Percentiles rank a stretch among this genome's conserved stretches.
Evolutionary conservation across 2,888 invertebrate genomes (phyloP).

Genomic region (Silvanus unidentatus): DNA sequence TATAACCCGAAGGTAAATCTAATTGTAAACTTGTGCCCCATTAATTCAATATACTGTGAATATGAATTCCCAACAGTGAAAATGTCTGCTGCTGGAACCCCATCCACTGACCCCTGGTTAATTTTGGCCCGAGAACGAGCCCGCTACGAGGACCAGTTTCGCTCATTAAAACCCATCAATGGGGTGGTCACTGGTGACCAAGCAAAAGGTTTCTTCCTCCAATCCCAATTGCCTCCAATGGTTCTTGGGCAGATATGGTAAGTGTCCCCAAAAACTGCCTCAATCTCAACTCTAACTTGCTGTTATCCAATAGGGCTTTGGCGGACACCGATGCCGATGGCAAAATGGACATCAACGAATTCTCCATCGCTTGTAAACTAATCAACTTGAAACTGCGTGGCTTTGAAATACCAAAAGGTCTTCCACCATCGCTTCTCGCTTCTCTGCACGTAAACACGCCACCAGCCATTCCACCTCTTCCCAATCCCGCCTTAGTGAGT

Average conservation of each 20-base stretch:
- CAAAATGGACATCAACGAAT: slow-evolving; percentile 92
- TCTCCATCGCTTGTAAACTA: slow-evolving; percentile 94
- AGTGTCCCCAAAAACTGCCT: slow-evolving; percentile 28
- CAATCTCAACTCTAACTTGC: not conserved
- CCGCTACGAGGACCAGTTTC: slow-evolving; percentile 89
- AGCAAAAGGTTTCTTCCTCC: slow-evolving; percentile 86
- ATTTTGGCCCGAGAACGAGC: slow-evolving; percentile 81
- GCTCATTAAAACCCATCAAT: slow-evolving; percentile 75
- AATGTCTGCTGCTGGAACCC: slow-evolving; percentile 45
- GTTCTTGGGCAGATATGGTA: slow-evolving; percentile 95
- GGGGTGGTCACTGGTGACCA: slow-evolving; percentile 89
- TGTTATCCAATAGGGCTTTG: slow-evolving; percentile 56
- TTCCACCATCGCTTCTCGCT: slow-evolving; percentile 72
- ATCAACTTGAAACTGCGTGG: slow-evolving; percentile 90
- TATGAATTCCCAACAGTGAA: too few species aligned
- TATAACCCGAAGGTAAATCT: too few species aligned
- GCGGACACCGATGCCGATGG: slow-evolving; percentile 97
- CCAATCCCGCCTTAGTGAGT: slow-evolving; percentile 33
- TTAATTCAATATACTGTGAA: too few species aligned
- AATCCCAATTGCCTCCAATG: slow-evolving; percentile 84
- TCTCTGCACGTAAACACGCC: slow-evolving; percentile 55
- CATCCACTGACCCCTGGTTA: slow-evolving; percentile 72
- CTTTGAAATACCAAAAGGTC: slow-evolving; percentile 77
- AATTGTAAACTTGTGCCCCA: too few species aligned
- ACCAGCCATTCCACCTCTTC: slow-evolving; percentile 35